Base-by-base conservation (phyloP, 1,140 invertebrate genomes). In the Drosophila nigrodunni region DNA sequence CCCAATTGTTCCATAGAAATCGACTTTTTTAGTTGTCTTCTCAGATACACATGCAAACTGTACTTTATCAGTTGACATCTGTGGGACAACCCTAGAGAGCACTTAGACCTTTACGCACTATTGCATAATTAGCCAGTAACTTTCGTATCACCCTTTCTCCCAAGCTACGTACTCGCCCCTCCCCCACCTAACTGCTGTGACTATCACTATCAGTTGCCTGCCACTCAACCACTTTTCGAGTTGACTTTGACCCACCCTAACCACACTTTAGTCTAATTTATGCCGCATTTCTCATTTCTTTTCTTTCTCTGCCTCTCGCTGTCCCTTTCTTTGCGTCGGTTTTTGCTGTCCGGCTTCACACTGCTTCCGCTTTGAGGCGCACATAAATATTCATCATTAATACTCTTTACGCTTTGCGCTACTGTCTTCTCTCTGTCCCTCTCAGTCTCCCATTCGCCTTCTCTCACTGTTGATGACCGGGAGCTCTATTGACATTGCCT, bases 361-460 rank as follows among this genome's bases (percentile, higher is more conserved):
- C 65, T 64, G 74, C 60, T 88, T 88, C 80, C 83, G 83, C 64
- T 89, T 79, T 73, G 71, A 77, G 71, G 75, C 72, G 74, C 78
- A 85, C 85, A 89, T 89, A 89, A 89, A 89, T 89, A 89, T 89
- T 90, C 86, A 90, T 90, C 78, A 89, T 85, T 90, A 89, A 85
- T 89, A 85, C 85, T 80, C 81, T 81, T 88, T 88, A 80, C 85
- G 85, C 85, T 85, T 88, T 89, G 62, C 54, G 61, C 66, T 69
- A 43, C 37, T 69, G 52, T 52, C 59, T 13, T 21, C n/a, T 46
- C 35, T n/a, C 50, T 11, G 9, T 25, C 9, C 21, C 39, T 41
- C 50, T n/a, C 44, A 34, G 13, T 57, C 7, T 34, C 37, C 3
- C 21, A 18, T 15, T 18, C 6, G 2, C 11, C 11, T 49, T 35